These are phyloP conservation scores for Nanorana parkeri DNA, from an alignment of 2,113 vertebrate genomes.

Conservation along the genomic window DNA sequence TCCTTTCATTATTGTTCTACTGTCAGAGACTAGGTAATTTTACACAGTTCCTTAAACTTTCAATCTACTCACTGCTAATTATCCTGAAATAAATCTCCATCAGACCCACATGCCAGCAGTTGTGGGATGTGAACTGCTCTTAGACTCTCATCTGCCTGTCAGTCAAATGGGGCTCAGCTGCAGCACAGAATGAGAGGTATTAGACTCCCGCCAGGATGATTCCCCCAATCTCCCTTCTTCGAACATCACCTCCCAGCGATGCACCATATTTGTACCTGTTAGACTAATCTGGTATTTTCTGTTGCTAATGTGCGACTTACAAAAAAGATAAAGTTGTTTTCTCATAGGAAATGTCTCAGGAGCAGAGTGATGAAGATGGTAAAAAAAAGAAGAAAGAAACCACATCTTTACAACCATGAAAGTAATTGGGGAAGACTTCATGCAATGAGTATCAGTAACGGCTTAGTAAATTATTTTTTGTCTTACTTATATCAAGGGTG, in stretches of 20 bases:
- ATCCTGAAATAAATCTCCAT: conserved; percentile 89
- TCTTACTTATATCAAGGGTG: no score
- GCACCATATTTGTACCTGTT: conserved; percentile 84
- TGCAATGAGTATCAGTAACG: no score
- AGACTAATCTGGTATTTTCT: conserved; percentile 90
- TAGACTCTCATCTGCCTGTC: conserved; percentile 86
- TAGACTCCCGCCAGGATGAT: conserved; percentile 92
- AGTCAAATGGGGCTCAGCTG: conserved; percentile 96
- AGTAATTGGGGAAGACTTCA: conserved; percentile 9
- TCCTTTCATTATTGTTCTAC: conserved; percentile 60
- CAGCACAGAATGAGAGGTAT: conserved; percentile 90
- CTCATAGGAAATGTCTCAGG: not conserved
- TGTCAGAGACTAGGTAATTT: conserved; percentile 84
- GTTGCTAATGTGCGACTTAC: conserved; percentile 86
- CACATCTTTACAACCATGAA: not conserved
- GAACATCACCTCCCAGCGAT: conserved; percentile 82
- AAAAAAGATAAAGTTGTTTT: conserved; percentile 73
- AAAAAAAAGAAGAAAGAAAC: not conserved
- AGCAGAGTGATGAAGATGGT: not conserved
- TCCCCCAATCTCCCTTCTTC: conserved; percentile 82
- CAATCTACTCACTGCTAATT: conserved; percentile 88
- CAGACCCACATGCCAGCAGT: conserved; percentile 85
- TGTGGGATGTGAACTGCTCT: conserved; percentile 80
- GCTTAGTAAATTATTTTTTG: no score
- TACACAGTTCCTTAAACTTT: conserved; percentile 81